Base-by-base conservation (phyloP, 2,888 invertebrate genomes). In the Ypsolopha sequella region DNA sequence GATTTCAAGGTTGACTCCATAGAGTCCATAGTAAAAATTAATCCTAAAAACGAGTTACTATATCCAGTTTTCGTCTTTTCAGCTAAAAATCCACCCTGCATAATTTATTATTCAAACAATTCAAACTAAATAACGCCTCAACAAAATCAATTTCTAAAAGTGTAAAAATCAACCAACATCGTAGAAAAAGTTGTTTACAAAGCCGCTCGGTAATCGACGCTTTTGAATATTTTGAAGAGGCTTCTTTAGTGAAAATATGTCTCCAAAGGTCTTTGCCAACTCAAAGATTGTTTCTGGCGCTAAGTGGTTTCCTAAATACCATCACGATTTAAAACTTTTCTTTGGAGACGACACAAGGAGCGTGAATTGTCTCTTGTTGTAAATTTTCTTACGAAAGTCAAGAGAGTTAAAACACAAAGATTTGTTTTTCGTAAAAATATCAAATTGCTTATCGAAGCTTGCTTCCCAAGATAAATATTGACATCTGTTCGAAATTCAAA, bases 181-280 rank as follows among this genome's bases (percentile, higher is more conserved):
- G 65, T 68, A 71, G n/a, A 10, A 35, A 46, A 46, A 46, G 77
- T 77, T 76, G 77, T 78, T 65, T 75, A 79, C 77, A 81, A 80
- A 81, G 73, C 73, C 76, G 69, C 68, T 66, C 69, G 76, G 79
- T 82, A 81, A 81, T 80, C 80, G 80, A 79, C 73, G 70, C 71
- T 66, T 71, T 76, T 80, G 78, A 80, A 82, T 81, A 81, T 81
- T 80, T 77, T 74, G 78, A 75, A 72, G 70, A 68, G 64, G 62
- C 61, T 68, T 63, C 61, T 77, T 77, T 79, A 78, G 80, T 70
- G 65, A 64, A 77, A 79, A 79, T 77, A 72, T 53, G 52, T 51
- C 41, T 41, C 51, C 7, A 43, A 45, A 38, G 8, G 13, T 36
- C 68, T 72, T 63, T 68, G 65, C 24, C 66, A 63, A 59, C 59